A percentile compares a stretch with the other conserved stretches of the same genome.
These are phyloP conservation scores for Trypoxylus dichotomus DNA, from an alignment of 1,140 invertebrate species.

Conservation along the genomic window DNA sequence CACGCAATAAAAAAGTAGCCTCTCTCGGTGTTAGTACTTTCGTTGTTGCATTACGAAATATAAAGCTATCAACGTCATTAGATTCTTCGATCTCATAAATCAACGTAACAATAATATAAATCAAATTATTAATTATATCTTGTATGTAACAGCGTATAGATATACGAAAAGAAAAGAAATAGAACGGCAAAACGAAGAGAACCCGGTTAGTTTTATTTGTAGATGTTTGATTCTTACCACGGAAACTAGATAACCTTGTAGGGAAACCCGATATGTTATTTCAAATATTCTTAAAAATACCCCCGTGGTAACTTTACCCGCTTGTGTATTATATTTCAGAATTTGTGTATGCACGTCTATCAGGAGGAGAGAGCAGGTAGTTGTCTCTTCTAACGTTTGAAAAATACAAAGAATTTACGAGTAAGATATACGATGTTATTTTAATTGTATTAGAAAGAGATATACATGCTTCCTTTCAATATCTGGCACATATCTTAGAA, in stretches of 20 bases:
- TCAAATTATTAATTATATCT: constrained; percentile 33
- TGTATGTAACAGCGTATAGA: neutral
- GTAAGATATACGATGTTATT: neutral
- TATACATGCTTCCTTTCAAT: too few relatives aligned
- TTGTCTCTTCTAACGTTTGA: neutral
- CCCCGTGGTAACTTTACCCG: constrained; percentile 15
- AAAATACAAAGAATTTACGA: neutral
- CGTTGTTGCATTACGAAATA: constrained; percentile 29
- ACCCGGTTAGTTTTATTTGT: constrained; percentile 18
- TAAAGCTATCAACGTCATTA: constrained; percentile 32
- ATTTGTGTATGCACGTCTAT: neutral
- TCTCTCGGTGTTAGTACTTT: constrained; percentile 13
- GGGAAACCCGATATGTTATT: constrained; percentile 29
- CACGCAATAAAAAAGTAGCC: constrained; percentile 3
- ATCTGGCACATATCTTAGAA: too few relatives aligned
- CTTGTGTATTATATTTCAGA: constrained; percentile 24
- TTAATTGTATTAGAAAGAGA: neutral
- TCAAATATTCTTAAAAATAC: constrained; percentile 23
- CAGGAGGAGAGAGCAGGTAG: constrained; percentile 13
- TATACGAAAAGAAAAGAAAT: constrained; percentile 2
- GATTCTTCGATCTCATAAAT: constrained; percentile 22
- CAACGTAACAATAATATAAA: constrained; percentile 33
- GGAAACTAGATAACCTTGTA: constrained; percentile 13
- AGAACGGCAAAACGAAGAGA: neutral
- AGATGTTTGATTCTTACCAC: constrained; percentile 8